Evolutionary conservation across 1,140 invertebrate genomes (phyloP), one percentile per base, ranked within the genome.

Genomic region (Pomacea maculata): DNA sequence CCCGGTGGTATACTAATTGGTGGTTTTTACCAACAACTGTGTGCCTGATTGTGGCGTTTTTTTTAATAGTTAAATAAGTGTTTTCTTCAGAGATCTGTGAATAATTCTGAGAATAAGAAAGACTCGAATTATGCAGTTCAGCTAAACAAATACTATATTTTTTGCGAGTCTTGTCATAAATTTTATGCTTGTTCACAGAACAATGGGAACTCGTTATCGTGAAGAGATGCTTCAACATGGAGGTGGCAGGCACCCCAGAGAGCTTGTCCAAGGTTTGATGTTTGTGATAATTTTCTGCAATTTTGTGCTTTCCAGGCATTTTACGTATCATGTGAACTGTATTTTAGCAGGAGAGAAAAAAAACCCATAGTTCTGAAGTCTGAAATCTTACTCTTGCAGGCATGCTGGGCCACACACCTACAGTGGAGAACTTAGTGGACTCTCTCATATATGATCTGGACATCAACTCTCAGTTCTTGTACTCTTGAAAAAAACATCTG

Each of bases 211-310:
- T 85, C 93, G 93, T 80, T 97, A 97, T 87, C 91, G 96, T 57
- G 87, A 90, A 3, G 94, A 96, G 87, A 95, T 97, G 80, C 92
- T 99, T 17, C 92, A 94, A 9, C 95, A 98, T 89, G 98, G 97
- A n/a, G 98, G 97, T 70, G 96, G 96, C 0, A 94, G 95, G 83
- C 96, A 96, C 8, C 94, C 95, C 8, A 93, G 93, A 21, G 90
- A 93, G 84, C 91, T 97, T 72, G 94, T 97, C 12, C 92, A 90
- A 87, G 86, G 89, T 88, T 75, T 83, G 77, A 77, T 71, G 15
- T 63, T 52, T 29, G 19, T 25, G 63, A 21, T 34, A 21, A 55
- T 54, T 3, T 21, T 25, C 14, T 65, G 8, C 19, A 34, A 52
- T 72, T 34, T 34, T 14, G 76, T 76, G 9, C 2, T 57, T n/a